These are phyloP conservation scores for Cryptotis parvus DNA, from an alignment of 2,113 vertebrate genomes.

Conservation along the genomic window DNA sequence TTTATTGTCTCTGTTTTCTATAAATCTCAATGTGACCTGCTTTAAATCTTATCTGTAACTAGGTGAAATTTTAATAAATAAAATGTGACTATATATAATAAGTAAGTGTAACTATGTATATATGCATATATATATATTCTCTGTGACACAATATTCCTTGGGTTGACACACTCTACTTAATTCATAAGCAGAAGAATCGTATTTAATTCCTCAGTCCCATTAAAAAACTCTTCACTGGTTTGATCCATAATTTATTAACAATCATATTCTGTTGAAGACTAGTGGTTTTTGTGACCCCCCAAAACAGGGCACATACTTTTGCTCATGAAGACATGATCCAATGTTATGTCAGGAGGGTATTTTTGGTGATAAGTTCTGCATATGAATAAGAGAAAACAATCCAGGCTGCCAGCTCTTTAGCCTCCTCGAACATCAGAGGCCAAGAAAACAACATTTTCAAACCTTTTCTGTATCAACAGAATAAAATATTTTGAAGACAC, in stretches of 20 bases:
- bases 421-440: constrained; percentile 68
- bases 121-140: neutral
- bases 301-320: constrained; percentile 57
- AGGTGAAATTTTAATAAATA: neutral
- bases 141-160: neutral
- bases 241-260: constrained; percentile 5
- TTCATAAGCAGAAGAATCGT: neutral
- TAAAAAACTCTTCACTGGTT: neutral
- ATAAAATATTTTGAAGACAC: constrained; percentile 82
- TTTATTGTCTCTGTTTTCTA: neutral
- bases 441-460: constrained; percentile 81
- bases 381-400: constrained; percentile 61
- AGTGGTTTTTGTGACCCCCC: constrained; percentile 36
- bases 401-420: constrained; percentile 67
- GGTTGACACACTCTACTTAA: neutral
- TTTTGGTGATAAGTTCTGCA: constrained; percentile 70
- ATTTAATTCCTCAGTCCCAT: neutral
- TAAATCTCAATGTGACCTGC: neutral
- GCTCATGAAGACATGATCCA: constrained; percentile 60
- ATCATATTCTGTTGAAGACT: constrained; percentile 46
- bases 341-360: constrained; percentile 47
- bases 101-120: no score
- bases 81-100: no score
- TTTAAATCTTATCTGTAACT: constrained; percentile 3
- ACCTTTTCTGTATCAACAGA: constrained; percentile 79